phyloP scores from a whole-genome alignment of 2,113 vertebrate genomes.

The Cyphomyrus discorhynchus region DNA sequence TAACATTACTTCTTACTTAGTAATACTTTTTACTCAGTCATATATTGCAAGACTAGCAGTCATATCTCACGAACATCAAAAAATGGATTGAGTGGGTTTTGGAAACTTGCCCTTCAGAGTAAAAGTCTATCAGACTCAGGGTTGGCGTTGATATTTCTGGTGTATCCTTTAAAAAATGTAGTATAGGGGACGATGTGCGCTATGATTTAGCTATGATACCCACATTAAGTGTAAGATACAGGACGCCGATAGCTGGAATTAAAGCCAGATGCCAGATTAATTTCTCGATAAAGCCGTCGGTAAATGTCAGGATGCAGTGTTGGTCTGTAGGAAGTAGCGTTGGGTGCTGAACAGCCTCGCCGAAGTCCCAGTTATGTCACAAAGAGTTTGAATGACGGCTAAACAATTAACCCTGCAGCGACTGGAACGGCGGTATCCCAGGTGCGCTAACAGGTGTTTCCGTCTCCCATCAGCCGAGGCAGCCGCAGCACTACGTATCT shows the following conservation, averaged over 20 bases:
- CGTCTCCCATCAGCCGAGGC: not conserved
- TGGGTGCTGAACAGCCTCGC: no score
- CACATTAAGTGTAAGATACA: not conserved
- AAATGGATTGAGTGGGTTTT: no score
- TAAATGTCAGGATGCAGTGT: not conserved
- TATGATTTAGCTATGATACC: not conserved
- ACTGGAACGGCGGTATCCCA: not conserved
- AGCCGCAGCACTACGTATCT: not conserved
- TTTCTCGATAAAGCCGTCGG: not conserved
- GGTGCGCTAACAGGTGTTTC: conserved; percentile 3
- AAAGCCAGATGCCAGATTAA: not conserved
- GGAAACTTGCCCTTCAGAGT: not conserved
- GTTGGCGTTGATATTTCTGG: not conserved
- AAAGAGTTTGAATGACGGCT: not conserved
- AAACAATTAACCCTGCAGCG: not conserved
- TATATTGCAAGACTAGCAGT: no score
- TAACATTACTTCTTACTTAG: not conserved
- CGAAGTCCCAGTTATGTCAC: not conserved
- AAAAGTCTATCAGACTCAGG: not conserved
- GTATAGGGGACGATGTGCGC: not conserved
- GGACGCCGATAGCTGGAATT: not conserved
- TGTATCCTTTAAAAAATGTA: not conserved
- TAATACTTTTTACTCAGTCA: not conserved
- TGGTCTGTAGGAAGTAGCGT: not conserved
- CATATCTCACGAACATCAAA: no score